Percentiles rank a stretch among this genome's conserved stretches.
Conservation (phyloP, 2,113 vertebrate genomes). For the Chrysemys picta region DNA sequence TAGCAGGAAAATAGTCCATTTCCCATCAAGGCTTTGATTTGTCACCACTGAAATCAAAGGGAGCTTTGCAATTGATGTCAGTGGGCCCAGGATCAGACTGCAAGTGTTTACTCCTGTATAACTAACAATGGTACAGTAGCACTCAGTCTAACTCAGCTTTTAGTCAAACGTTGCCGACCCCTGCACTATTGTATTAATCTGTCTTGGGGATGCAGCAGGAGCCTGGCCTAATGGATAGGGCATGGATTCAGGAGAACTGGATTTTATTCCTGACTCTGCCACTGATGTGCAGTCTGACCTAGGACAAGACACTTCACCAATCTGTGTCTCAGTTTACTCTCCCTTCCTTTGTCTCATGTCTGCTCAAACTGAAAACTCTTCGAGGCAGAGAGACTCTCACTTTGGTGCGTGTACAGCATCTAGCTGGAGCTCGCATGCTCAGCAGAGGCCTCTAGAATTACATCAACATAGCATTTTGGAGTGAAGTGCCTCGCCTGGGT, state of each 20-base stretch:
- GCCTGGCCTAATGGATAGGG: fast-evolving
- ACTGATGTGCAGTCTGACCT: neutral
- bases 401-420: fast-evolving
- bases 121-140: fast-evolving
- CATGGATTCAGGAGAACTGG: neutral
- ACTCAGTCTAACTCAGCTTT: neutral
- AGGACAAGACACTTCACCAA: neutral
- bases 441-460: neutral
- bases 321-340: neutral
- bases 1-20: neutral
- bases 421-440: neutral
- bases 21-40: neutral
- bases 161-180: neutral
- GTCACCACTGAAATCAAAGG: neutral
- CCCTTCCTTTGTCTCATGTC: neutral
- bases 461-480: too few relatives aligned
- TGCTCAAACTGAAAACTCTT: neutral
- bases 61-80: neutral
- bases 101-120: fast-evolving
- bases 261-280: neutral
- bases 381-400: fast-evolving
- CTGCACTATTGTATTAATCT: neutral
- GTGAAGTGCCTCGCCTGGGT: too few relatives aligned
- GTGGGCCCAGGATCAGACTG: neutral
- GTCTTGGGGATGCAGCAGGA: fast-evolving